A percentile compares a stretch with the other conserved stretches of the same genome.
These are phyloP conservation scores for Amphipoea lucens DNA, from an alignment of 2,888 invertebrate species.

Conservation along the genomic window DNA sequence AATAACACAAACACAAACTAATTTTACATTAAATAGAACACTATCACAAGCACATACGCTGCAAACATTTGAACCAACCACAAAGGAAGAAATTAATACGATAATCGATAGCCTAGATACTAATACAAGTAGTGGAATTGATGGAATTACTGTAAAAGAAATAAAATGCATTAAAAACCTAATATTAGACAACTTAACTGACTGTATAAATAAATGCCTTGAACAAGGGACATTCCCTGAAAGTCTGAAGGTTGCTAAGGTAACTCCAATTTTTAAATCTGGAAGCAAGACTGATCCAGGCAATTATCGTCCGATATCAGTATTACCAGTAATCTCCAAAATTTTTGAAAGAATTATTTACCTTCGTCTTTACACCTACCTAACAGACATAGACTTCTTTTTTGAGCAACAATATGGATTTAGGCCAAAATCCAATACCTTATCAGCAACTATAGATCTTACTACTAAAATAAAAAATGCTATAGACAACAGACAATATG, in stretches of 20 bases:
- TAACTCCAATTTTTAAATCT: too few relatives aligned
- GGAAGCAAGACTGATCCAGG: too few relatives aligned
- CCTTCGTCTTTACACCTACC: neutral
- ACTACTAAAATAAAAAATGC: neutral
- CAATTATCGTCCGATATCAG: too few relatives aligned
- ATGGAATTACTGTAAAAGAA: neutral
- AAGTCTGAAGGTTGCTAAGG: too few relatives aligned
- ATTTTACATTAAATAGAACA: neutral
- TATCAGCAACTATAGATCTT: neutral
- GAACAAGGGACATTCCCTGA: neutral
- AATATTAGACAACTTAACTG: neutral
- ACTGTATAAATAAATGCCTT: neutral
- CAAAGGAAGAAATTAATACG: neutral
- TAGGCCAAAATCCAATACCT: neutral
- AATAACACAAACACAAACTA: neutral
- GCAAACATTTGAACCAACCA: neutral
- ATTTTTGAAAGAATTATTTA: neutral
- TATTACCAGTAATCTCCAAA: neutral
- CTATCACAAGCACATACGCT: neutral
- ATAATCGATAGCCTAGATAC: neutral
- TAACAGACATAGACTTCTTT: neutral
- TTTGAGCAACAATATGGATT: conserved; percentile 1
- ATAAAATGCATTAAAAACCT: neutral
- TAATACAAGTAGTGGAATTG: neutral
- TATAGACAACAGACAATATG: neutral